phyloP scores from a whole-genome alignment of 64 coral and sea anemone species.

The Montipora sp. region DNA sequence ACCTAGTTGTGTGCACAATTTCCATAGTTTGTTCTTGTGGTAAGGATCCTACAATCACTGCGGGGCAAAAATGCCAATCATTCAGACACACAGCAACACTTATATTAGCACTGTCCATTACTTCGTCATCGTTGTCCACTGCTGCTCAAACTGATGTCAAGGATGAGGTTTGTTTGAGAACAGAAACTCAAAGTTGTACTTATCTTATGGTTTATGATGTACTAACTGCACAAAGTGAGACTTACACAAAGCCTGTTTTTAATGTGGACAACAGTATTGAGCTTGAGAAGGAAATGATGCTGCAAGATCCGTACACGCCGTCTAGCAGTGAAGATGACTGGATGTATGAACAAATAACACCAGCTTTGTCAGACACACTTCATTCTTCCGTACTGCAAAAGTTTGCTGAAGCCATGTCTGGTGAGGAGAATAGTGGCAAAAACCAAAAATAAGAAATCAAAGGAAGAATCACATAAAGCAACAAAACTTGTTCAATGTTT shows the following conservation, averaged over 20 bases:
- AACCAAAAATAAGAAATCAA: slow-evolving; percentile 23
- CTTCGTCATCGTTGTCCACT: not conserved
- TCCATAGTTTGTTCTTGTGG: slow-evolving; percentile 48
- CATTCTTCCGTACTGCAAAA: slow-evolving; percentile 86
- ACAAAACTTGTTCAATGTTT: slow-evolving; percentile 76
- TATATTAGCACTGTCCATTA: not conserved
- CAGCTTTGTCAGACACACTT: slow-evolving; percentile 61
- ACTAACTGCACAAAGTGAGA: not conserved
- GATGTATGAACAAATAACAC: slow-evolving; percentile 63
- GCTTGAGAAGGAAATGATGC: slow-evolving; percentile 33
- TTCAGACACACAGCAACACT: slow-evolving; percentile 37
- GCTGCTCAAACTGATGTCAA: not conserved
- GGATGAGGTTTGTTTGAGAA: not conserved
- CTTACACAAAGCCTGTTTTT: not conserved
- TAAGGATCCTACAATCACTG: slow-evolving; percentile 15
- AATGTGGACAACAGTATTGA: slow-evolving; percentile 29
- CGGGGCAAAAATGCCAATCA: slow-evolving; percentile 31
- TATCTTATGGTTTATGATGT: slow-evolving; percentile 41
- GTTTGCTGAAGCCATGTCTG: slow-evolving; percentile 84
- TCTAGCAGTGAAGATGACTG: slow-evolving; percentile 78
- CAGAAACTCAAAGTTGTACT: not conserved
- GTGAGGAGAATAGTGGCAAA: slow-evolving; percentile 1
- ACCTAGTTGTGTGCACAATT: slow-evolving; percentile 6
- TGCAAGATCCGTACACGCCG: slow-evolving; percentile 55
- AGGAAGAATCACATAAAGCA: slow-evolving; percentile 42